Base-by-base conservation (phyloP, 2,888 invertebrate genomes). In the Trilocha varians region DNA sequence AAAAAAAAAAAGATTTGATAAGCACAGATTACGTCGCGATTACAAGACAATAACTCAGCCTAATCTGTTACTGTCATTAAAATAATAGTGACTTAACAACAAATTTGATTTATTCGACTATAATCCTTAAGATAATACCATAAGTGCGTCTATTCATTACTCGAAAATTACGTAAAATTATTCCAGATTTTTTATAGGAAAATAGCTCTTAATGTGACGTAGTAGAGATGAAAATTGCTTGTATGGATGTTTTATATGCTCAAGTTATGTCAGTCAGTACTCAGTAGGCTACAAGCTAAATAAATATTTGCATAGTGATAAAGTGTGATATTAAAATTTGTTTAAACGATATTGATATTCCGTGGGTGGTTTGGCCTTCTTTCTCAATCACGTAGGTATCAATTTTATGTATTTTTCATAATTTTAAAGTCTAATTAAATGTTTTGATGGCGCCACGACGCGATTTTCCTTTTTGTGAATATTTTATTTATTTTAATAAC, bases 301-400 rank as follows among this genome's bases (percentile, higher is more conserved):
- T 47, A 46, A 55, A 59, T 50, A 50, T 62, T 59, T 44, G 41
- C 41, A 39, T 44, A 42, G 38, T 50, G 45, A 52, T 58, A 53
- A 35, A 15, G 25, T 13, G 13, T 16, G 32, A n/a, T 16, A 25
- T 38, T n/a, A 38, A 34, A 35, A 0, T 39, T 39, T 17, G 13
- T n/a, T 5, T 5, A 25, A 25, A 1, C 11, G 25, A 25, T 25
- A 25, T 25, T 25, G 25, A 25, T 25, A 11, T 25, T 11, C 25
- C 25, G 25, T 25, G 25, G 25, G 6, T 25, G 25, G 11, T 9
- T 25, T 25, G 11, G 11, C 5, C 25, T 25, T 25, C 6, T 25
- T 25, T 25, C n/a, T n/a, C 11, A 25, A 25, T 25, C 11, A 25
- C 6, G 11, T 9, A 25, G 5, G 25, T 25, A 25, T 5, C 2